Evolutionary conservation across 2,888 invertebrate species (phyloP).

Genomic region (Aplocera efformata): DNA sequence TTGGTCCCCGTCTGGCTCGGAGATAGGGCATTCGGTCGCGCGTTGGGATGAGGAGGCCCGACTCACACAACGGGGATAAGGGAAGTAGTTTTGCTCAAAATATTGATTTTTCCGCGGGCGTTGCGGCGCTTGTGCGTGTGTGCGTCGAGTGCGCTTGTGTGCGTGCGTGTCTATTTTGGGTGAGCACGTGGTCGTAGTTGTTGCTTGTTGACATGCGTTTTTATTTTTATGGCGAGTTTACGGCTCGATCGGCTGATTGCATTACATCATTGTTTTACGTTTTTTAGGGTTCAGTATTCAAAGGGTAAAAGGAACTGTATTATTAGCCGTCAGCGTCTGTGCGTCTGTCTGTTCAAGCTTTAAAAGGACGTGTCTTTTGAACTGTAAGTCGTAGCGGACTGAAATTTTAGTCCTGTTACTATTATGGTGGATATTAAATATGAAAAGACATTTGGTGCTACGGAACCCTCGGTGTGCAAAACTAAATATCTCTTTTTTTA

Average conservation of each 20-base stretch:
- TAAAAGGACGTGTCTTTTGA: too few species aligned
- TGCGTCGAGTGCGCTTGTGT: slow-evolving; percentile 38
- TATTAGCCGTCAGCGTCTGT: too few species aligned
- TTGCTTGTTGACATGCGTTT: slow-evolving; percentile 77
- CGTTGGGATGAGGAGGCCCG: slow-evolving; percentile 33
- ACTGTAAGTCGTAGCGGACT: too few species aligned
- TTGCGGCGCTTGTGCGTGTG: slow-evolving; percentile 45
- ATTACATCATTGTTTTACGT: slow-evolving; percentile 54
- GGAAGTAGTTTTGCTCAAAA: slow-evolving; percentile 80
- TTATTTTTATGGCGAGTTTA: slow-evolving; percentile 69
- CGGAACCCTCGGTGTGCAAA: too few species aligned
- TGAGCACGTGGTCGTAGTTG: slow-evolving; percentile 76
- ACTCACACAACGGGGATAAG: slow-evolving; percentile 66
- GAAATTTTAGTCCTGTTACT: too few species aligned
- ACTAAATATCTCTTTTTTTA: too few species aligned
- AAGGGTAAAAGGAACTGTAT: too few species aligned
- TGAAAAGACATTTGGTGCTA: too few species aligned
- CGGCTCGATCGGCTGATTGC: slow-evolving; percentile 60
- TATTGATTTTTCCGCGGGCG: slow-evolving; percentile 78
- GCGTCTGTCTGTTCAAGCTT: too few species aligned
- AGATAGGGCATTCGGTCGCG: slow-evolving; percentile 42
- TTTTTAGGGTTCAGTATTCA: slow-evolving; percentile 33
- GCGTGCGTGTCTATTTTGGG: slow-evolving; percentile 69
- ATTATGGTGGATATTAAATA: too few species aligned
- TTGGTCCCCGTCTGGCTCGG: slow-evolving; percentile 38